These are phyloP conservation scores for Ramphastos sulfuratus DNA, from an alignment of 2,113 vertebrate genomes.

Conservation along the genomic window DNA sequence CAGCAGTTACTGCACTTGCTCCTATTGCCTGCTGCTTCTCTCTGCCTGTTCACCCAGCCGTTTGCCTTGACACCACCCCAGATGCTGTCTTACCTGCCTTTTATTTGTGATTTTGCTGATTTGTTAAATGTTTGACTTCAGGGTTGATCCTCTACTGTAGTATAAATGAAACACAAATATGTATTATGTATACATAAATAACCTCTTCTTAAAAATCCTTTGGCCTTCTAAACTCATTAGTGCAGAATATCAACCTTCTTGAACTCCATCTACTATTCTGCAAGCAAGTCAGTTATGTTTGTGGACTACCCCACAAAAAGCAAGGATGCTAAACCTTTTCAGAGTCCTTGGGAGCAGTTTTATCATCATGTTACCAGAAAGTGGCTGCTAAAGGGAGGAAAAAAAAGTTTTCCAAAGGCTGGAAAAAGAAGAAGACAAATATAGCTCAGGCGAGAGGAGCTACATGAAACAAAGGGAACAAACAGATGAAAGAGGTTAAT, in stretches of 20 bases:
- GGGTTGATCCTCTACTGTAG: not conserved
- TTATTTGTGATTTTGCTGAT: not conserved
- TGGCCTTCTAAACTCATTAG: slow-evolving; percentile 21
- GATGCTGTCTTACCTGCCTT: not conserved
- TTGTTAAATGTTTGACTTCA: slow-evolving; percentile 12
- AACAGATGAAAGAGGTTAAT: not conserved
- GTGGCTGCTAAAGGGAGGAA: not conserved
- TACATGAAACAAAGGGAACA: not conserved
- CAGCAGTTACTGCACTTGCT: not conserved
- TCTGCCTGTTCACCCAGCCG: not conserved
- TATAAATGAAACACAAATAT: slow-evolving; percentile 19
- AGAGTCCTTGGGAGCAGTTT: not conserved
- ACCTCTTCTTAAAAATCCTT: not conserved
- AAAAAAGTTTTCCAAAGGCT: not conserved
- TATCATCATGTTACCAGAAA: not conserved
- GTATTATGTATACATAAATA: slow-evolving; percentile 4
- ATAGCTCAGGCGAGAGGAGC: not conserved
- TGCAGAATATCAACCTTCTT: not conserved
- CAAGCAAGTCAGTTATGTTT: not conserved
- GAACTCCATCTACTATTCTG: not conserved
- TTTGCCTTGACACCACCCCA: not conserved
- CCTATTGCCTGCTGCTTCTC: not conserved
- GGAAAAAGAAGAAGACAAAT: not conserved
- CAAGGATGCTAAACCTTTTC: not conserved
- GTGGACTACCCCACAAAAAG: not conserved